phyloP scores from a whole-genome alignment of 2,797 vertebrate genomes.

The Neostethus bicornis region DNA sequence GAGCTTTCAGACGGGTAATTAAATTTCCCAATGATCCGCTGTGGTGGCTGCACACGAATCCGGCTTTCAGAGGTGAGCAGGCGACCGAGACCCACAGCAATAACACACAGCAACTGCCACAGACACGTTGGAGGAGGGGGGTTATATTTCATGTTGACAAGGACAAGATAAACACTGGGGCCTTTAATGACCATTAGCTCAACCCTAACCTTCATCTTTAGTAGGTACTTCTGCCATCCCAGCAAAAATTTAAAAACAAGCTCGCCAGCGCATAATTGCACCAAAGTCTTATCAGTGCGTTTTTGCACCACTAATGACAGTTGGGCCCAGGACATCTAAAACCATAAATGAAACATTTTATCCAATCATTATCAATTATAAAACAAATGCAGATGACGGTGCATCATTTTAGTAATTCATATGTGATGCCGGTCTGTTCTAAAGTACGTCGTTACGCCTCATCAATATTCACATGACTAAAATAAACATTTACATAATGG shows the following conservation, averaged over 20 bases:
- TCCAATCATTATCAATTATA: constrained; percentile 29
- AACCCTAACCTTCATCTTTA: constrained; percentile 66
- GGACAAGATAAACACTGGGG: constrained; percentile 74
- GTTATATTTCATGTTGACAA: constrained; percentile 75
- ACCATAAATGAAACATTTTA: constrained; percentile 41
- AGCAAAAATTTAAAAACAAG: constrained; percentile 49
- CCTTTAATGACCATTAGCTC: constrained; percentile 72
- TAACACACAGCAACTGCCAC: constrained; percentile 55
- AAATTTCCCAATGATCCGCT: constrained; percentile 81
- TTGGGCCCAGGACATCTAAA: constrained; percentile 20
- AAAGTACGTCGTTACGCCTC: background rate
- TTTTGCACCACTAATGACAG: constrained; percentile 30
- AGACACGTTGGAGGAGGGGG: constrained; percentile 16
- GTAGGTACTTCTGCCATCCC: constrained; percentile 50
- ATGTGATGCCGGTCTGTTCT: constrained; percentile 4
- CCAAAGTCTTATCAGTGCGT: constrained; percentile 22
- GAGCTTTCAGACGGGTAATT: constrained; percentile 83
- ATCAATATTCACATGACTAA: background rate
- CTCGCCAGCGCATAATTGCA: constrained; percentile 5
- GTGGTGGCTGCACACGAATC: constrained; percentile 68
- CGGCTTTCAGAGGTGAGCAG: constrained; percentile 69
- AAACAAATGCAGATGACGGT: constrained; percentile 17
- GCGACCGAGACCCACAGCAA: constrained; percentile 64
- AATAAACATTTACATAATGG: background rate
- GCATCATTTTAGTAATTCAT: constrained; percentile 1